Percentiles rank a stretch among this genome's conserved stretches.
phyloP scores from a whole-genome alignment of 2,797 vertebrate species.

The Dromococcyx pavoninus region DNA sequence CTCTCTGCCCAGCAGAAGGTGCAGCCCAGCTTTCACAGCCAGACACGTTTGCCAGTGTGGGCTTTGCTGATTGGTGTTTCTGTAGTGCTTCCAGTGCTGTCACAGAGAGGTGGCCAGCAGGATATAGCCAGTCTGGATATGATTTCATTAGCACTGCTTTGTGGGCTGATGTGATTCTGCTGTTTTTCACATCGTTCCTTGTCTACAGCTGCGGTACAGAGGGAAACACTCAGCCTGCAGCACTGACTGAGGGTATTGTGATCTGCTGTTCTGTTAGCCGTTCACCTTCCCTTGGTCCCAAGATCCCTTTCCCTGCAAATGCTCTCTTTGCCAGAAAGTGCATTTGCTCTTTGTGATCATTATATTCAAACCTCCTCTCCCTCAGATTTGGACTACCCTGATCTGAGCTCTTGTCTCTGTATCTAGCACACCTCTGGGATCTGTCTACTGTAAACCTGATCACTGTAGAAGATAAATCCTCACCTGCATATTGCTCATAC shows the following conservation, averaged over 20 bases:
- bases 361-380: neutral
- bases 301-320: neutral
- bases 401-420: neutral
- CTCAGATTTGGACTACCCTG: neutral
- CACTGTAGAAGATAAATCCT: neutral
- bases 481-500: neutral
- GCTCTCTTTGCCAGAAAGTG: neutral
- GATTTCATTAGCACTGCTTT: neutral
- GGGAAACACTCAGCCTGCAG: neutral
- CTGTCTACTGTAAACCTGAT: neutral
- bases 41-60: fast-evolving
- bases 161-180: neutral
- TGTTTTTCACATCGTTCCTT: slow-evolving; percentile 30
- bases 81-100: neutral
- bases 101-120: neutral
- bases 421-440: neutral
- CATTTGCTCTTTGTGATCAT: neutral
- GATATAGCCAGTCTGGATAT: neutral
- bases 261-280: neutral
- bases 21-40: neutral
- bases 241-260: neutral
- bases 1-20: neutral
- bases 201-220: neutral
- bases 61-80: neutral
- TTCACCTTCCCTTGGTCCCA: neutral